These are phyloP conservation scores for Seladonia tumulorum DNA, from an alignment of 2,888 invertebrate genomes.

Conservation along the genomic window DNA sequence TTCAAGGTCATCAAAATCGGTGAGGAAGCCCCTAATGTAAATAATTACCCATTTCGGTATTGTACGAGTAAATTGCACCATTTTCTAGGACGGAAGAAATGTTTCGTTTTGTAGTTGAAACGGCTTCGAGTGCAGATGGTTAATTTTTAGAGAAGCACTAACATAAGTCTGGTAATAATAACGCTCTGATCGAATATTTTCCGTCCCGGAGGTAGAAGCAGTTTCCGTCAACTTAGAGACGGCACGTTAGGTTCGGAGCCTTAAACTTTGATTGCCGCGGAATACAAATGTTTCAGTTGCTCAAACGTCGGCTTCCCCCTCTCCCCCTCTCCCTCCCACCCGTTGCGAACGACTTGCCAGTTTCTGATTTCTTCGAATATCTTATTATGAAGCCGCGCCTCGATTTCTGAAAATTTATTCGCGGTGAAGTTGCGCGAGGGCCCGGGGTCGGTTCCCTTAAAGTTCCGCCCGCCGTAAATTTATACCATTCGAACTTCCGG, in stretches of 20 bases:
- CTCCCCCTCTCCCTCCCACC: background rate
- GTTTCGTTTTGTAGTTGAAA: too few species aligned
- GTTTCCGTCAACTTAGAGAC: background rate
- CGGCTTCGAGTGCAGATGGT: too few species aligned
- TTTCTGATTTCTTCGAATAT: constrained; percentile 10
- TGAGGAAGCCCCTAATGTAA: too few species aligned
- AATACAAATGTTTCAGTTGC: constrained; percentile 5
- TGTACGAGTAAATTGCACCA: too few species aligned
- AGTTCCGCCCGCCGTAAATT: constrained; percentile 16
- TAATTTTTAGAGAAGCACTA: too few species aligned
- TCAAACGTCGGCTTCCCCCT: background rate
- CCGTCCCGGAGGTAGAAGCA: background rate
- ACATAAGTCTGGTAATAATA: background rate
- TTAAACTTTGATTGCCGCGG: constrained; percentile 12
- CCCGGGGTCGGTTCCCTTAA: background rate
- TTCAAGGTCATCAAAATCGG: too few species aligned
- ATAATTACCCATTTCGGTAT: too few species aligned
- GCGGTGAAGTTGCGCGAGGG: background rate
- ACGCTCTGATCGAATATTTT: background rate
- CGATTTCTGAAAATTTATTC: constrained; percentile 18
- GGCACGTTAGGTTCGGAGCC: background rate
- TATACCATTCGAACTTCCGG: constrained; percentile 21
- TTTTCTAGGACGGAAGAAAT: too few species aligned
- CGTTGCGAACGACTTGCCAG: background rate
- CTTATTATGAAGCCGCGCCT: constrained; percentile 14